Evolutionary conservation across 2,113 vertebrate genomes (phyloP), one percentile per base, ranked within the genome.

Genomic region (Aptenodytes patagonicus): DNA sequence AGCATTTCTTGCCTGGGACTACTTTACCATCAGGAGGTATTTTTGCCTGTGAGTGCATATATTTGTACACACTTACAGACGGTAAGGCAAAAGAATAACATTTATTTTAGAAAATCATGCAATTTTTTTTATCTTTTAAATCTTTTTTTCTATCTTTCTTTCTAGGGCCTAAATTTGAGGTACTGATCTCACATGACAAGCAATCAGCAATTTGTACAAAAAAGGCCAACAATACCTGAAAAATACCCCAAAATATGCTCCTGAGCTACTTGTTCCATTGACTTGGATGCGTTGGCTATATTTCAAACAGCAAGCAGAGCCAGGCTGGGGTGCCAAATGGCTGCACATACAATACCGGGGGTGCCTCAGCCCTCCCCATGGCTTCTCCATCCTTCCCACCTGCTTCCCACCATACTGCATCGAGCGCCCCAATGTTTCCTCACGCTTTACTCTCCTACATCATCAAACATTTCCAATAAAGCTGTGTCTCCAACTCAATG

Each of bases 291-390:
- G 2, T 9, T n/a, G 17, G 16, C 36, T 46, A 9, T 13, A 10
- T 57, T 87, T 47, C 44, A 84, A 93, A 32, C 17, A 55, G 65
- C 32, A 83, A 62, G 49, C 38, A 70, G 60, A 70, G n/a, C 13
- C 61, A 66, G 1, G 5, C 36, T 10, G 2, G 22, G 21, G 29
- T 34, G 42, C 1, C 1, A 2, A 80, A 70, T 9, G 40, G 34
- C 34, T 75, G 34, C 40, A 46, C 9, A 47, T 51, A 42, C 83
- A 78, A 70, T 42, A 46, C 21, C 51, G 51, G 18, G 7, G 28
- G 6, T 65, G 15, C 13, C 20, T 44, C 51, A 47, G 42, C 22
- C 20, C 0, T 44, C 6, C 9, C 31, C 3, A 51, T 0, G 0
- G 26, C 11, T 70, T 44, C 46, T 72, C 26, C 36, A 58, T 47